Evolutionary conservation across 2,113 vertebrate genomes (phyloP).

Genomic region (Atrichornis clamosus): DNA sequence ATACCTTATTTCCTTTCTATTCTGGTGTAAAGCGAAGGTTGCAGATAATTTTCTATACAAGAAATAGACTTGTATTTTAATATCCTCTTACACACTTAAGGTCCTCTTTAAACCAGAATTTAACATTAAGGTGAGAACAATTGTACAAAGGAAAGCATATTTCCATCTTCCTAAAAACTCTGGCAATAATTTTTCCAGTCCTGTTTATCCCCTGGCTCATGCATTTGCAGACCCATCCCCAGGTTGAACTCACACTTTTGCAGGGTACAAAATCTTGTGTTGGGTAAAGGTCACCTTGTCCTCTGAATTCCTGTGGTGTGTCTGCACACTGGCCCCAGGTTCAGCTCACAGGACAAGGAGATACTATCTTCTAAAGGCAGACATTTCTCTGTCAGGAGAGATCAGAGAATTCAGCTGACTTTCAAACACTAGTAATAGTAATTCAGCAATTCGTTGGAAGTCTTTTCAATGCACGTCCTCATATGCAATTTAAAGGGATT

Average conservation of each 20-base stretch:
- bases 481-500: neutral
- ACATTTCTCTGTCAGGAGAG: neutral
- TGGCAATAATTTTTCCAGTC: neutral
- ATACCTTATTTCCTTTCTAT: neutral
- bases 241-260: neutral
- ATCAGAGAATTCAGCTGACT: neutral
- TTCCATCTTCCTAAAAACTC: neutral
- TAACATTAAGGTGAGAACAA: neutral
- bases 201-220: neutral
- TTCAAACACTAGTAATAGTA: neutral
- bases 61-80: neutral
- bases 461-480: neutral
- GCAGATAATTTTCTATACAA: neutral
- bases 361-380: neutral
- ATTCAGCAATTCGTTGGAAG: neutral
- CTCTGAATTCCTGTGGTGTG: neutral
- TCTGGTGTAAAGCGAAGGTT: neutral
- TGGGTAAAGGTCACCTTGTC: neutral
- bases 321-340: neutral
- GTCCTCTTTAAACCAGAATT: neutral
- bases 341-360: neutral
- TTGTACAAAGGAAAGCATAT: neutral
- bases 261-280: neutral
- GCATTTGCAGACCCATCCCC: neutral
- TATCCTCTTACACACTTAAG: neutral